Percentiles rank a stretch among this genome's conserved stretches.
Evolutionary conservation across 2,797 vertebrate genomes (phyloP).

Genomic region (Sebastes taczanowskii): DNA sequence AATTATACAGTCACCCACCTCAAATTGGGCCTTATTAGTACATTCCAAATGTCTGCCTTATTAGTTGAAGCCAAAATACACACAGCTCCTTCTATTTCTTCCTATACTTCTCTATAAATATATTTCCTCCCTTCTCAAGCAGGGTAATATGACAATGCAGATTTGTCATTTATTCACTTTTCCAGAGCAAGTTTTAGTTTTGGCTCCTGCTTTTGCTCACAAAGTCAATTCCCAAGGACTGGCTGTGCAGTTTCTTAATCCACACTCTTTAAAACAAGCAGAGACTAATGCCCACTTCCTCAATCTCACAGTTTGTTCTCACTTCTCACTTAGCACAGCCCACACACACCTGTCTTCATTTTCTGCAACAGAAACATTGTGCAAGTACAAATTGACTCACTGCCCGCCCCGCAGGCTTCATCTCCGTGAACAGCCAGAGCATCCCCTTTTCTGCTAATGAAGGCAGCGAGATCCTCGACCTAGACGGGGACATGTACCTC

Average conservation of each 20-base stretch:
- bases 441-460: conserved; percentile 90
- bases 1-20: conserved; percentile 64
- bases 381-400: conserved; percentile 48
- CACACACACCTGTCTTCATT: conserved; percentile 70
- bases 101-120: conserved; percentile 37
- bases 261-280: conserved; percentile 28
- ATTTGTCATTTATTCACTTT: conserved; percentile 28
- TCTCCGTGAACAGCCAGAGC: conserved; percentile 92
- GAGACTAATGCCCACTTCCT: conserved; percentile 42
- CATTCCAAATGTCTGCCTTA: conserved; percentile 48
- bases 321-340: conserved; percentile 54
- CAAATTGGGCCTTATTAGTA: conserved; percentile 50
- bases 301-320: conserved; percentile 51
- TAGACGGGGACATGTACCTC: conserved; percentile 93
- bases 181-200: conserved; percentile 20
- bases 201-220: neutral
- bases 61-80: conserved; percentile 22
- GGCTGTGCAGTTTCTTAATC: conserved; percentile 26
- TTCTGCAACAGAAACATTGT: conserved; percentile 51
- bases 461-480: conserved; percentile 92
- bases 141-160: neutral
- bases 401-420: conserved; percentile 79
- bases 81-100: conserved; percentile 2
- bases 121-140: conserved; percentile 5
- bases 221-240: conserved; percentile 1